Evolutionary conservation across 2,888 invertebrate species (phyloP).

Genomic region (Sinhomidia bicolor): DNA sequence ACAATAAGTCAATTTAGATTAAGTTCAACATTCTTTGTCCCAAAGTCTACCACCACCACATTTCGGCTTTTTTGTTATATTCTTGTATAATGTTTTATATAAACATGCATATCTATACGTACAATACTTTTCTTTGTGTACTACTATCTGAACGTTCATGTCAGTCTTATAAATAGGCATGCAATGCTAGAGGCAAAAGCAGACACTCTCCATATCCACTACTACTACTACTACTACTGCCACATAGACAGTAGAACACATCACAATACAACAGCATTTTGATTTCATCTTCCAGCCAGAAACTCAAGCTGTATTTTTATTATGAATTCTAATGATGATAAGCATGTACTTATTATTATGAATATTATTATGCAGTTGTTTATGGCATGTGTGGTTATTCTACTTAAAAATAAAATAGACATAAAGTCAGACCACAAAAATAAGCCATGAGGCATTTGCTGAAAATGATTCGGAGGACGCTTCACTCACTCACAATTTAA

Average conservation of each 20-base stretch:
- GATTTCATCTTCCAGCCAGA: constrained; percentile 3
- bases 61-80: too few relatives aligned
- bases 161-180: too few relatives aligned
- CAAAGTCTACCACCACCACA: too few relatives aligned
- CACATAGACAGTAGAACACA: neutral
- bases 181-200: too few relatives aligned
- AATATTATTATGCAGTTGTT: neutral
- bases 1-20: neutral
- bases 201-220: too few relatives aligned
- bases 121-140: too few relatives aligned
- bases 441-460: neutral
- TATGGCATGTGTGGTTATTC: neutral
- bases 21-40: neutral
- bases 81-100: too few relatives aligned
- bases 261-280: constrained; percentile 18
- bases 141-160: too few relatives aligned
- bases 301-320: neutral
- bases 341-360: neutral
- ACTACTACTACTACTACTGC: too few relatives aligned
- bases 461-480: neutral
- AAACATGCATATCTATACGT: too few relatives aligned
- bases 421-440: neutral
- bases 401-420: constrained; percentile 5
- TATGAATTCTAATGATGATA: constrained; percentile 9
- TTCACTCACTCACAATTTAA: neutral